A percentile compares a stretch with the other conserved stretches of the same genome.
These are phyloP conservation scores for Fissipunctia ypsillon DNA, from an alignment of 2,888 invertebrate species.

Conservation along the genomic window DNA sequence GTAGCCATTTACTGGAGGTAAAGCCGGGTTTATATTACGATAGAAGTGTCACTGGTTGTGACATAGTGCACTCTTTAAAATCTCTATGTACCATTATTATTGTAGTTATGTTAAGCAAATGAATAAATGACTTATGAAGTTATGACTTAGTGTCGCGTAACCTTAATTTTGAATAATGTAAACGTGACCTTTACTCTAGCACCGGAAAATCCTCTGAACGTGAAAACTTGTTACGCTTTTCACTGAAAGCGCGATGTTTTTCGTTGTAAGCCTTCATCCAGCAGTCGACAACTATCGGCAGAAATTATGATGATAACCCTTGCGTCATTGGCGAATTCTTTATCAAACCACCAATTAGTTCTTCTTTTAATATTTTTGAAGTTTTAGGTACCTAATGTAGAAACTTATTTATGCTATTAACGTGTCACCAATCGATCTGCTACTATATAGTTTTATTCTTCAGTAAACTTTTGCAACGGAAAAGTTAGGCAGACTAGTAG, in stretches of 20 bases:
- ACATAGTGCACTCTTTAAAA: too few relatives aligned
- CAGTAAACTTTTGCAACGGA: neutral
- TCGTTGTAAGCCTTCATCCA: neutral
- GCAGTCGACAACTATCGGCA: neutral
- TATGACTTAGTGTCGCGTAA: neutral
- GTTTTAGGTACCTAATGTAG: too few relatives aligned
- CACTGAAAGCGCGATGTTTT: neutral
- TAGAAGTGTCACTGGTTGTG: neutral
- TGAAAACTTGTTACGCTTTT: neutral
- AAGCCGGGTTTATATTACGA: constrained; percentile 5
- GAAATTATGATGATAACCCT: neutral
- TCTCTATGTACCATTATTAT: too few relatives aligned
- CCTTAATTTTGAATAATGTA: neutral
- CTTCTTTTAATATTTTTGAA: neutral
- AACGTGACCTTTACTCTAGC: neutral
- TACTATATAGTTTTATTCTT: neutral
- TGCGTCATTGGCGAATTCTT: neutral
- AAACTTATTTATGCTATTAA: neutral
- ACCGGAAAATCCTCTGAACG: neutral
- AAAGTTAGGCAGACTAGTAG: neutral
- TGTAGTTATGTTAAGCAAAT: too few relatives aligned
- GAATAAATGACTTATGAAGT: too few relatives aligned
- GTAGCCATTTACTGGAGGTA: constrained; percentile 24
- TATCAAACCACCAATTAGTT: neutral
- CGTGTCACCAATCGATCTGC: neutral